Conservation (phyloP, 1,140 invertebrate genomes). For the Penaeus vannamei region DNA sequence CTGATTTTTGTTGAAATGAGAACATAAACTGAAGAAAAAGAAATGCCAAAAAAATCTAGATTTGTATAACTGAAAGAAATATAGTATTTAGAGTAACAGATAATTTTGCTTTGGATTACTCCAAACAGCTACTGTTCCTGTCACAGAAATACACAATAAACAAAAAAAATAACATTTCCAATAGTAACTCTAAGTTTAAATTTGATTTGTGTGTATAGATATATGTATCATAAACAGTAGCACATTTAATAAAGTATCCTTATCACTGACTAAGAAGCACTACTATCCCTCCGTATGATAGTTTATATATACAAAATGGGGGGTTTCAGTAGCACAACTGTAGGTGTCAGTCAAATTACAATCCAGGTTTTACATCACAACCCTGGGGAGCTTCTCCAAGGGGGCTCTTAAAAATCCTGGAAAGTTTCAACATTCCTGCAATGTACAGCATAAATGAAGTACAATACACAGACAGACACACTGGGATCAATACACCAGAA, state of each 20-base stretch:
- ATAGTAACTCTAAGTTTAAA: no score
- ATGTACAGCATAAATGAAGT: conserved; percentile 28
- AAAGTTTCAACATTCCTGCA: conserved; percentile 46
- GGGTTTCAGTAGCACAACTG: neutral
- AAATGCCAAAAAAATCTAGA: no score
- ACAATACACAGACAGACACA: conserved; percentile 38
- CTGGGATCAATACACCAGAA: conserved; percentile 27
- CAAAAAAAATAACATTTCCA: no score
- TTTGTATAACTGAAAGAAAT: no score
- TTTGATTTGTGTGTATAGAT: no score
- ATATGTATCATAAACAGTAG: no score
- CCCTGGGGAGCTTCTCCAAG: no score
- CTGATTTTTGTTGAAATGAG: neutral
- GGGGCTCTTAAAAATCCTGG: neutral
- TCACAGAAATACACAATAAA: no score
- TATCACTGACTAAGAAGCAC: conserved; percentile 29
- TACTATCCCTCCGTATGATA: conserved; percentile 45
- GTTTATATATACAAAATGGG: conserved; percentile 58
- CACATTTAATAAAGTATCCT: conserved; percentile 42
- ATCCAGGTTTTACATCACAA: conserved; percentile 19
- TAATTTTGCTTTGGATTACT: no score
- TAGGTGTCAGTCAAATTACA: neutral
- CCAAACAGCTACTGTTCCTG: no score
- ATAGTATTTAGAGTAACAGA: no score
- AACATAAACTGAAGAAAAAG: conserved; percentile 14